phyloP scores from a whole-genome alignment of 2,113 vertebrate species.

The Melanerpes aurifrons region DNA sequence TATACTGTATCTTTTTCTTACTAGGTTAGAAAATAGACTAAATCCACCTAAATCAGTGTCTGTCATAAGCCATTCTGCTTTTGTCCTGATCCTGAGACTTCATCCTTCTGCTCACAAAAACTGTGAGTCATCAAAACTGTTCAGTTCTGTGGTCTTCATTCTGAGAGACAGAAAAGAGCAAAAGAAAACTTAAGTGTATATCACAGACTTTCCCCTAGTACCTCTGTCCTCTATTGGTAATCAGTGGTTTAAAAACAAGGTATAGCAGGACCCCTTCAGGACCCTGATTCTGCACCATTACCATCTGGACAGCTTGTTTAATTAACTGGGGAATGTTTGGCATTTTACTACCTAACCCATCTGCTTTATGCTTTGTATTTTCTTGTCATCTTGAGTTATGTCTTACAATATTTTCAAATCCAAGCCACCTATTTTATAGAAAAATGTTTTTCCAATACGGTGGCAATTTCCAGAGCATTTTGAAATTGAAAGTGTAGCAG shows the following conservation, averaged over 20 bases:
- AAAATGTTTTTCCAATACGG: neutral
- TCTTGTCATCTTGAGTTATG: neutral
- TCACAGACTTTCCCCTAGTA: neutral
- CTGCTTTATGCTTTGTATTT: constrained; percentile 46
- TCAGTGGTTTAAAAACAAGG: neutral
- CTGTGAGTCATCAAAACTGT: accelerated
- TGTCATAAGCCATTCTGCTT: neutral
- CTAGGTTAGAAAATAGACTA: neutral
- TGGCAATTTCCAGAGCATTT: neutral
- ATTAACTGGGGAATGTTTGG: constrained; percentile 21
- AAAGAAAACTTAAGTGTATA: neutral
- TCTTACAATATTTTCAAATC: constrained; percentile 24
- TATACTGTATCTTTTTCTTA: neutral
- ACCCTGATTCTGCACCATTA: neutral
- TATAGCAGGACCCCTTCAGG: neutral
- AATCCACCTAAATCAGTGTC: neutral
- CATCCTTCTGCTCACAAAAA: neutral
- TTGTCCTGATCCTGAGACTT: neutral
- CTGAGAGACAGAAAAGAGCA: neutral
- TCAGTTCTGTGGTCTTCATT: neutral
- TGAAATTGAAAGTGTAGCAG: neutral
- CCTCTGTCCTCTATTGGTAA: neutral
- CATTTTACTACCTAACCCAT: constrained; percentile 28
- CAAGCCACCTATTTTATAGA: neutral
- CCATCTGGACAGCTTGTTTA: constrained; percentile 25